Evolutionary conservation across 2,113 vertebrate genomes (phyloP).

Genomic region (Tinamus guttatus): DNA sequence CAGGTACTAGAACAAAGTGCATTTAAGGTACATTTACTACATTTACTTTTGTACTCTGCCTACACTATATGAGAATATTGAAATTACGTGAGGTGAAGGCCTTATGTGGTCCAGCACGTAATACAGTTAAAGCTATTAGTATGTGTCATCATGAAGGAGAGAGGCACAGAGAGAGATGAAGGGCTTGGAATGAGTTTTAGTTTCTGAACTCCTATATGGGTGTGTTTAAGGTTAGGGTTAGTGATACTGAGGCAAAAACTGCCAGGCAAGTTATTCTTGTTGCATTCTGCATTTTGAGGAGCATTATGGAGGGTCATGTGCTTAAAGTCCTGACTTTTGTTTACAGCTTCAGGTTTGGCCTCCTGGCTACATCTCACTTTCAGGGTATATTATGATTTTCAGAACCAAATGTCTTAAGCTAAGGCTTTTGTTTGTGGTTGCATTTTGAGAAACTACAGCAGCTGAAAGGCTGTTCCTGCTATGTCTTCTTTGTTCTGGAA

Average conservation of each 20-base stretch:
- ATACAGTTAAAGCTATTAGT: background rate
- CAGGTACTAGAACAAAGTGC: background rate
- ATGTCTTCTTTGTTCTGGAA: background rate
- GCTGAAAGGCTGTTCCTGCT: background rate
- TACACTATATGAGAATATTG: background rate
- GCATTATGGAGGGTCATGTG: background rate
- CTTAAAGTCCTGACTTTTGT: background rate
- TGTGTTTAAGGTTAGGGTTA: background rate
- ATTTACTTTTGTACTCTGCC: background rate
- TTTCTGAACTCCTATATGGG: background rate
- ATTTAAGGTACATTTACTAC: background rate
- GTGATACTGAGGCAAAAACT: background rate
- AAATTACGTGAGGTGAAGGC: background rate
- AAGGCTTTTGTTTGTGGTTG: background rate
- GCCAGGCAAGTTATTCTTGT: background rate
- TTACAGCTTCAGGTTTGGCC: background rate
- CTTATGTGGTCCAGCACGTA: rapidly evolving
- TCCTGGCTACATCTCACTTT: background rate
- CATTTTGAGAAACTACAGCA: background rate
- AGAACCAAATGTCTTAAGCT: background rate
- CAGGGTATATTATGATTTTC: background rate
- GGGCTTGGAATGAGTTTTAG: background rate
- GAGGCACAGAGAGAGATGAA: background rate
- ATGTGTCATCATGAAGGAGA: background rate
- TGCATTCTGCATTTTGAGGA: background rate